Conservation (phyloP, 2,888 invertebrate genomes). For the Scaptomyza caliginosa region DNA sequence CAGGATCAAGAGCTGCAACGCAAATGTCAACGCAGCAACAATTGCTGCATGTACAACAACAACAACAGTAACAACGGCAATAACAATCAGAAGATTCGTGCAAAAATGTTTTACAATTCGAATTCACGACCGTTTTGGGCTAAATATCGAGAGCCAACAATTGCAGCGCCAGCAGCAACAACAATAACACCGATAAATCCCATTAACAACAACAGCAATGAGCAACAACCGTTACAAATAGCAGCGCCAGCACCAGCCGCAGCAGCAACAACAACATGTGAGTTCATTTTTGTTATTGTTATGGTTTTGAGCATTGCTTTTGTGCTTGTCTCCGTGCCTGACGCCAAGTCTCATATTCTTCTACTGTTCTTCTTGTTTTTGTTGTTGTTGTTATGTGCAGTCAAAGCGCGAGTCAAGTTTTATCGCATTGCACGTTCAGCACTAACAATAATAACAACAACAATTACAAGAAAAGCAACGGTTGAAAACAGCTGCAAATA, state of each 20-base stretch:
- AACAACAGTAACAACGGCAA: neutral
- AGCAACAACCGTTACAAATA: constrained; percentile 8
- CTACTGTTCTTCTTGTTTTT: constrained; percentile 9
- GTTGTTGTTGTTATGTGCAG: constrained; percentile 12
- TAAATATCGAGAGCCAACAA: constrained; percentile 17
- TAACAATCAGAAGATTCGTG: constrained; percentile 14
- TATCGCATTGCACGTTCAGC: constrained; percentile 46
- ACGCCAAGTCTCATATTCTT: neutral
- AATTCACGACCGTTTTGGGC: constrained; percentile 31
- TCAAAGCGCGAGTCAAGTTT: constrained; percentile 22
- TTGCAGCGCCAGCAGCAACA: constrained; percentile 1
- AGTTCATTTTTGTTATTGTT: constrained; percentile 49
- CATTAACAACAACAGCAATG: constrained; percentile 14
- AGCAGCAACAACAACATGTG: constrained; percentile 38
- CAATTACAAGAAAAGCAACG: constrained; percentile 10
- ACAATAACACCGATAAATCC: constrained; percentile 1
- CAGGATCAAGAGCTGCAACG: constrained; percentile 41
- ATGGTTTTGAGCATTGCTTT: constrained; percentile 23
- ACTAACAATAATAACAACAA: constrained; percentile 19
- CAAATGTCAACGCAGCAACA: constrained; percentile 43
- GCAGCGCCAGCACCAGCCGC: constrained; percentile 22
- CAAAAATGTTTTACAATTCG: constrained; percentile 61
- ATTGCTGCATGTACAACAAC: constrained; percentile 4
- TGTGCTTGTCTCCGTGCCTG: constrained; percentile 16
- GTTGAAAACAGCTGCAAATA: constrained; percentile 40